These are phyloP conservation scores for Heloderma charlesbogerti DNA, from an alignment of 2,113 vertebrate species.

Conservation along the genomic window DNA sequence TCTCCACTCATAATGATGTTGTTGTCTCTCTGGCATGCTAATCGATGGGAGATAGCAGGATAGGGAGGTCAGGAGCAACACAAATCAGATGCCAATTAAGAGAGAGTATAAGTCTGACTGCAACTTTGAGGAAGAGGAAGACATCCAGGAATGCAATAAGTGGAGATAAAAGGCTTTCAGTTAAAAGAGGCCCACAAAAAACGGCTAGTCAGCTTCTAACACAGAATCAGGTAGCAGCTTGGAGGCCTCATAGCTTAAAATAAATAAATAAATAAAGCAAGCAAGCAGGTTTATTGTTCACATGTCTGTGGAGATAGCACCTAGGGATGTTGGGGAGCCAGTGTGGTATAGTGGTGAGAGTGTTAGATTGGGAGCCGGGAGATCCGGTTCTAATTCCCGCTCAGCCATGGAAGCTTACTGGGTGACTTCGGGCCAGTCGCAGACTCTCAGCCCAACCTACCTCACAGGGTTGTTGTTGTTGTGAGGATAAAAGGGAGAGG, in stretches of 20 bases:
- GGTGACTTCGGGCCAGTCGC: too few relatives aligned
- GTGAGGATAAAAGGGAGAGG: too few relatives aligned
- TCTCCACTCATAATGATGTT: slow-evolving; percentile 55
- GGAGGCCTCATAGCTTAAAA: background rate
- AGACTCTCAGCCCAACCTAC: too few relatives aligned
- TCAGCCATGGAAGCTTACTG: too few relatives aligned
- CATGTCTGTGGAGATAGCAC: background rate
- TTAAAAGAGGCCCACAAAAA: background rate
- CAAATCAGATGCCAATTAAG: slow-evolving; percentile 14
- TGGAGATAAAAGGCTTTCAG: background rate
- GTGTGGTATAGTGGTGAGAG: too few relatives aligned
- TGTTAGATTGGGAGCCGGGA: too few relatives aligned
- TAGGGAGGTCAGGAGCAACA: slow-evolving; percentile 5
- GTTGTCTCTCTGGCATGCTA: slow-evolving; percentile 60
- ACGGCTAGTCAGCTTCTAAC: background rate
- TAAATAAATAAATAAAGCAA: background rate
- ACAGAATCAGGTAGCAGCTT: background rate
- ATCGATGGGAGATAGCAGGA: slow-evolving; percentile 27
- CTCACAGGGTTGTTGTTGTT: too few relatives aligned
- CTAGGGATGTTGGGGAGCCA: background rate
- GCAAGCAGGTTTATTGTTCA: background rate
- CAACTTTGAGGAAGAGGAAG: background rate
- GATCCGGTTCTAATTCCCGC: too few relatives aligned
- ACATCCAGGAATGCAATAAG: background rate
- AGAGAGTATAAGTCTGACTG: background rate